phyloP scores from a whole-genome alignment of 2,113 vertebrate species.

The Natator depressus region DNA sequence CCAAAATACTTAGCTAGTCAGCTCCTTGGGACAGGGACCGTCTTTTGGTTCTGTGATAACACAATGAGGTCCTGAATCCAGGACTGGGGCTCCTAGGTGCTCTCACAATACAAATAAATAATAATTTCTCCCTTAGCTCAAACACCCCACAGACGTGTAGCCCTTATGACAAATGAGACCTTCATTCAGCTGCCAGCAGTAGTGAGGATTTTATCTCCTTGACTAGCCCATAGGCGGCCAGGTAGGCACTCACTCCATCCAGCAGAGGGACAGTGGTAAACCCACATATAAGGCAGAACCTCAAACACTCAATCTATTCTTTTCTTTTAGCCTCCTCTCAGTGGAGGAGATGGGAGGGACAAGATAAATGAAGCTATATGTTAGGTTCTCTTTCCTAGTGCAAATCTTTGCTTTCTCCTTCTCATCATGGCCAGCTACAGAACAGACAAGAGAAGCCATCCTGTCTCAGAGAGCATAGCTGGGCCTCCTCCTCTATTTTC shows the following conservation, averaged over 20 bases:
- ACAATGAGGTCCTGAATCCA: fast-evolving
- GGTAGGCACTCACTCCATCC: not conserved
- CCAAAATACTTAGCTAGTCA: fast-evolving
- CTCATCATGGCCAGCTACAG: not conserved
- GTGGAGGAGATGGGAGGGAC: not conserved
- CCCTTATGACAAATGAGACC: not conserved
- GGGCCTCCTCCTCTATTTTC: not conserved
- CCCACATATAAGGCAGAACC: not conserved
- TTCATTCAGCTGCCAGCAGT: not conserved
- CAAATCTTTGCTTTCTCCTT: not conserved
- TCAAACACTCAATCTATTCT: not conserved
- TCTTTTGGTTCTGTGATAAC: not conserved
- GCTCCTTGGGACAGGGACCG: not conserved
- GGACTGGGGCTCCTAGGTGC: not conserved
- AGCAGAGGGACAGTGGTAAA: not conserved
- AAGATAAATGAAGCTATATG: fast-evolving
- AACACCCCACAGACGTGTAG: not conserved
- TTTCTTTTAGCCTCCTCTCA: not conserved
- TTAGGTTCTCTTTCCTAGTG: not conserved
- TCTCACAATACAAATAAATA: not conserved
- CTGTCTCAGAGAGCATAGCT: not conserved
- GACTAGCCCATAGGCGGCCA: not conserved
- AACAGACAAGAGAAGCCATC: not conserved
- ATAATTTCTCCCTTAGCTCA: not conserved
- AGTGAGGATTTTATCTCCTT: not conserved